phyloP scores from a whole-genome alignment of 2,113 vertebrate species.

The Sclerurus mexicanus region DNA sequence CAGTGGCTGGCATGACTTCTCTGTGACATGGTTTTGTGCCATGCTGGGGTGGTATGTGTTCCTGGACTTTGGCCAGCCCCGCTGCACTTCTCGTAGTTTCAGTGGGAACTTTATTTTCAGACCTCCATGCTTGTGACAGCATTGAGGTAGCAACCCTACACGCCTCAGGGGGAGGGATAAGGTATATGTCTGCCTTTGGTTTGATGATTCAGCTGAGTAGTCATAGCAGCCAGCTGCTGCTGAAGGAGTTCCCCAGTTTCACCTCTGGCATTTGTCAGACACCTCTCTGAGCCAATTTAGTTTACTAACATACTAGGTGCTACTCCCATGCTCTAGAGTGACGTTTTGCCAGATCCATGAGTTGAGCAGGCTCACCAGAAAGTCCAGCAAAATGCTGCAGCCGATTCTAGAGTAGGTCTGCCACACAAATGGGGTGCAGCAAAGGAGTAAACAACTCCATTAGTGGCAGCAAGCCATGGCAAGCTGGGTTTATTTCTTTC shows the following conservation, averaged over 20 bases:
- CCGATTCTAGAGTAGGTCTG: not conserved
- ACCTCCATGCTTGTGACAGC: not conserved
- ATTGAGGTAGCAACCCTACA: accelerated
- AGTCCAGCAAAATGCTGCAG: not conserved
- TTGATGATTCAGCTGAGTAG: not conserved
- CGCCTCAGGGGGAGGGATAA: not conserved
- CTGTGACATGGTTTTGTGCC: not conserved
- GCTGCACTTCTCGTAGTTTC: not conserved
- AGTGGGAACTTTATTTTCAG: not conserved
- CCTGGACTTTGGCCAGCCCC: not conserved
- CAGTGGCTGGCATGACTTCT: not conserved
- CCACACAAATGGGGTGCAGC: not conserved
- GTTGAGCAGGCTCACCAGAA: not conserved
- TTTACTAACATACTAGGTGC: not conserved
- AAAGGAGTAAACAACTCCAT: not conserved
- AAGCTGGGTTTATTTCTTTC: not conserved
- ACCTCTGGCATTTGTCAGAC: not conserved
- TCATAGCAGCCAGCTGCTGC: not conserved
- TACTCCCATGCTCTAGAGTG: not conserved
- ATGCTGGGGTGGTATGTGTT: accelerated
- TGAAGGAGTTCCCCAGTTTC: not conserved
- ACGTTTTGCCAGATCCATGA: not conserved
- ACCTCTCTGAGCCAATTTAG: not conserved
- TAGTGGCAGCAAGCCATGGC: not conserved
- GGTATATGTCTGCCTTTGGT: not conserved